Evolutionary conservation across 2,888 invertebrate genomes (phyloP), one percentile per base, ranked within the genome.

Genomic region (Osmoderma eremita): DNA sequence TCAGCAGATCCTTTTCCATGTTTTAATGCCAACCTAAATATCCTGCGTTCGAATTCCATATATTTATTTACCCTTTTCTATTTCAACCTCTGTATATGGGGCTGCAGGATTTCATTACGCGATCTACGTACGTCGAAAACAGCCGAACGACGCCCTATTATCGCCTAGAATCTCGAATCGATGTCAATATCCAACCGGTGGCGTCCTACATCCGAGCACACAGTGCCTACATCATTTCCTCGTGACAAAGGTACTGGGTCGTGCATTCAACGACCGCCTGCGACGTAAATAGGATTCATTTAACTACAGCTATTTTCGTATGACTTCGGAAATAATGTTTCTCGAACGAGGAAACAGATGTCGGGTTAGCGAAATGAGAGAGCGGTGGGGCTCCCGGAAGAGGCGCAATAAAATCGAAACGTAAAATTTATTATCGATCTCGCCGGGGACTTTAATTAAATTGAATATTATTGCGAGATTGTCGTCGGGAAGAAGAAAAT

Each of bases 261-360:
- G 50, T 15, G 53, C 38, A 53, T 53, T 53, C 53, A 53, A 38
- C 53, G 53, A 18, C 53, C 10, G 48, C 48, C 18, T 1, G 10
- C 10, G 50, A 50, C 50, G 50, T 39, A 53, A 53, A 53, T 53
- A 53, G 53, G 38, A 53, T 17, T 53, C 38, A 53, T 53, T 53
- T 53, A 53, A 36, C 53, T 36, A 36, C 53, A 53, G 53, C 53
- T 39, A 53, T 53, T 53, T 39, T 53, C 53, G 39, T 38, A 38
- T 15, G 38, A 38, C 38, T 53, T 36, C 36, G 51, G 51, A 51
- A 51, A 51, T 51, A 51, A 51, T 51, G 51, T 30, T 24, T 13
- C 13, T 30, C 12, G 8, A 18, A 30, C 36, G 22, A 17, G 53
- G 24, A 30, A 51, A 20, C 38, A 53, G 53, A 53, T 53, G 53